phyloP scores from a whole-genome alignment of 2,797 vertebrate species.

The Urophycis tenuis region DNA sequence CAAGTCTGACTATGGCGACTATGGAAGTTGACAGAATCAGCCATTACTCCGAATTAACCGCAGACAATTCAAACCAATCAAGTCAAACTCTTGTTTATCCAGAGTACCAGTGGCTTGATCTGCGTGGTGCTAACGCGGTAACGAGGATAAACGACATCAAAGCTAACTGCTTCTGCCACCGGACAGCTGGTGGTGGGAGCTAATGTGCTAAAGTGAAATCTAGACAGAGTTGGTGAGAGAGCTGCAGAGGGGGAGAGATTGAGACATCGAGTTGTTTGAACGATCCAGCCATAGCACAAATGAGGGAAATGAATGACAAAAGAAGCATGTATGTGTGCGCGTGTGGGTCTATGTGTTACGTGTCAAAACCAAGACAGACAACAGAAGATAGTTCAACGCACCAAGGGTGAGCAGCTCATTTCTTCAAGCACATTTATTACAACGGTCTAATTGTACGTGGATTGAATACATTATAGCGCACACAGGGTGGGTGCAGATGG shows the following conservation, averaged over 20 bases:
- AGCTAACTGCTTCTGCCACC: constrained; percentile 29
- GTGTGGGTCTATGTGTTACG: neutral
- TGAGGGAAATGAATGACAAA: neutral
- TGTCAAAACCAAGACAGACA: neutral
- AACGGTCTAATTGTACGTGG: neutral
- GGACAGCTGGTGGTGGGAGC: constrained; percentile 29
- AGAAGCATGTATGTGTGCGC: neutral
- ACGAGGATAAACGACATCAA: constrained; percentile 50
- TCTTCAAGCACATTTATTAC: neutral
- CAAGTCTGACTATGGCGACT: neutral
- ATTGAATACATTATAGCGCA: neutral
- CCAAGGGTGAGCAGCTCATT: neutral
- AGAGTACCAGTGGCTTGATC: constrained; percentile 35
- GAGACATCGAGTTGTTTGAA: neutral
- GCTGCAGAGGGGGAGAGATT: neutral
- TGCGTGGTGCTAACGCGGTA: constrained; percentile 34
- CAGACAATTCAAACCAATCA: constrained; percentile 24
- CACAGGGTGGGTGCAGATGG: constrained; percentile 22
- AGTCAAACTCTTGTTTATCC: constrained; percentile 42
- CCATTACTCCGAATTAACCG: neutral
- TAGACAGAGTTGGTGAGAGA: neutral
- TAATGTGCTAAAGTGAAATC: neutral
- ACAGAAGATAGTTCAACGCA: neutral
- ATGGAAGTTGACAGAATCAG: neutral
- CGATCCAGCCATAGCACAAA: neutral